phyloP scores from a whole-genome alignment of 2,113 vertebrate genomes.

The Paramormyrops kingsleyae region DNA sequence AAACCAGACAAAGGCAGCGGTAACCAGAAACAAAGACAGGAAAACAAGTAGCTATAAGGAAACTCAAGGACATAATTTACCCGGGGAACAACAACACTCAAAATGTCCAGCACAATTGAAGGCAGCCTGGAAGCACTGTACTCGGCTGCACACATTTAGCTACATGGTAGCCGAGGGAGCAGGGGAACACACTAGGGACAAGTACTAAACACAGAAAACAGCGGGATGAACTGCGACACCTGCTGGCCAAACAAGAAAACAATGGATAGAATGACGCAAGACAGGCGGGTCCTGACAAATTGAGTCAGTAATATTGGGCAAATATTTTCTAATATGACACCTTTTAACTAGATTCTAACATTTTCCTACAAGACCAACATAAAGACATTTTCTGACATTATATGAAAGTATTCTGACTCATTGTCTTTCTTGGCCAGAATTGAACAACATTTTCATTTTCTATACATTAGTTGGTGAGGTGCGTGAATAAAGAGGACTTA shows the following conservation, averaged over 20 bases:
- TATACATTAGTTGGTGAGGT: neutral
- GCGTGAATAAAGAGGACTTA: neutral
- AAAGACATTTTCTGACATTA: neutral
- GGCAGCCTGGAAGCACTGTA: neutral
- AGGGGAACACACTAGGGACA: neutral
- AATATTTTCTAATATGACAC: neutral
- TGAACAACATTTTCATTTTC: neutral
- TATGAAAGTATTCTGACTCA: neutral
- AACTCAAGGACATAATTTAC: neutral
- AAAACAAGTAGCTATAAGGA: neutral
- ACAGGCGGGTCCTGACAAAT: neutral
- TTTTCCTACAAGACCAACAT: neutral
- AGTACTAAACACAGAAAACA: neutral
- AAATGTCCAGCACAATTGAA: neutral
- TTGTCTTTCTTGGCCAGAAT: neutral
- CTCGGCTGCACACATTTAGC: too few relatives aligned
- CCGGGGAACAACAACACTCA: neutral
- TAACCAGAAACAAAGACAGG: neutral
- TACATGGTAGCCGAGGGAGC: neutral
- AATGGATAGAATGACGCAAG: neutral
- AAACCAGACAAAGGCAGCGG: neutral
- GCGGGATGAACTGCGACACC: neutral
- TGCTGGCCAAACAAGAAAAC: neutral
- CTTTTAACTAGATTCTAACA: neutral
- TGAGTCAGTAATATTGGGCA: neutral